A percentile compares a stretch with the other conserved stretches of the same genome.
Conservation (phyloP, 2,888 invertebrate genomes). For the Clistopyga incitator region DNA sequence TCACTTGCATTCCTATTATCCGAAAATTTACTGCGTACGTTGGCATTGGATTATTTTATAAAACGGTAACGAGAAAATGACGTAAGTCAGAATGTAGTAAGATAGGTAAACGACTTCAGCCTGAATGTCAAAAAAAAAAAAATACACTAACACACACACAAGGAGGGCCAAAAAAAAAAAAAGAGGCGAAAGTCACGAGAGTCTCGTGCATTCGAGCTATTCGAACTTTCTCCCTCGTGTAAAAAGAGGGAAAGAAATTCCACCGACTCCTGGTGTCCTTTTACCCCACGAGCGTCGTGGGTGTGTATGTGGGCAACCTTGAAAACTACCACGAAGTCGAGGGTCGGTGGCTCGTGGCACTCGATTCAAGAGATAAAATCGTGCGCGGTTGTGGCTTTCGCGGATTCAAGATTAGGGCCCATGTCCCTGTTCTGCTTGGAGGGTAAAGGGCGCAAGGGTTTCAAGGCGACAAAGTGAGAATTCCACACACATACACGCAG, state of each 20-base stretch:
- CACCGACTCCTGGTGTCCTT: slow-evolving; percentile 27
- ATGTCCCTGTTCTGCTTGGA: not conserved
- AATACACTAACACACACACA: not conserved
- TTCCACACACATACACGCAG: not conserved
- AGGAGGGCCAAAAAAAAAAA: slow-evolving; percentile 19
- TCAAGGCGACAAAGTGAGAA: slow-evolving; percentile 21
- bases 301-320: slow-evolving; percentile 33
- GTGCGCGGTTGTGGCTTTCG: slow-evolving; percentile 48
- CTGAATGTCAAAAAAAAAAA: not conserved
- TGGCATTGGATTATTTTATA: not conserved
- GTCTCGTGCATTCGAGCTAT: slow-evolving; percentile 16
- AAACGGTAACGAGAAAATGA: not conserved
- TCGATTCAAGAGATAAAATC: slow-evolving; percentile 56
- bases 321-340: slow-evolving; percentile 33
- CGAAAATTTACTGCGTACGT: too few species aligned
- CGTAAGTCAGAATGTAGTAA: not conserved
- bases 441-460: slow-evolving; percentile 9
- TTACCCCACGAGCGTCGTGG: not conserved
- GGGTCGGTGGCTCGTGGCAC: slow-evolving; percentile 14
- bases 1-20: too few species aligned
- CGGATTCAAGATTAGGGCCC: slow-evolving; percentile 53
- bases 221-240: slow-evolving; percentile 28
- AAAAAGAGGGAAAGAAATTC: slow-evolving; percentile 33
- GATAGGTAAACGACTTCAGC: not conserved
- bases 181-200: slow-evolving; percentile 28